Evolutionary conservation across 2,113 vertebrate species (phyloP).

Genomic region (Trachemys scripta): DNA sequence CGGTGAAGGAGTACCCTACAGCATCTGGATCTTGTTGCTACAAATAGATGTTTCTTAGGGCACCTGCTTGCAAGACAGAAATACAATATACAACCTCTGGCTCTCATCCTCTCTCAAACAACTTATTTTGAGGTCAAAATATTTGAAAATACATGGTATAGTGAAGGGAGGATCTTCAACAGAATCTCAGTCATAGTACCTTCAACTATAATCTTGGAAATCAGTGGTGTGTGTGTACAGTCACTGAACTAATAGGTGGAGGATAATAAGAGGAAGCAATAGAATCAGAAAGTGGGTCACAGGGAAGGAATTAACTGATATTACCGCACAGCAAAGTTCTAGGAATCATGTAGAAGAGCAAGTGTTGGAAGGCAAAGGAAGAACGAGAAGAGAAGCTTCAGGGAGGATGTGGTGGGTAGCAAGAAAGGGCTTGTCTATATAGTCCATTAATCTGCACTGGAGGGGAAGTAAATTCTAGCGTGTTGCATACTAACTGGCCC

Average conservation of each 20-base stretch:
- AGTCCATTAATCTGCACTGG: not conserved
- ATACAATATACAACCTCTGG: constrained; percentile 26
- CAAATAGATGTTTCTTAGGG: constrained; percentile 51
- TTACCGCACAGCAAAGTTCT: too few species aligned
- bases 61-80: constrained; percentile 31
- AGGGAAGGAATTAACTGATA: not conserved
- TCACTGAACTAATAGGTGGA: not conserved
- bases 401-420: not conserved
- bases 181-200: not conserved
- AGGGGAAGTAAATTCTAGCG: not conserved
- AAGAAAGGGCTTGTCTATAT: not conserved
- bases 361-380: not conserved
- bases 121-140: constrained; percentile 37
- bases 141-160: constrained; percentile 9
- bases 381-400: not conserved
- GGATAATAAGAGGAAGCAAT: not conserved
- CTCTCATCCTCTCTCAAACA: constrained; percentile 29
- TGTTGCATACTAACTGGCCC: not conserved
- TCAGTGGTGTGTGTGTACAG: not conserved
- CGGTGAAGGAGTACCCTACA: not conserved
- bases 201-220: not conserved
- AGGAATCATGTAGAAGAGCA: constrained; percentile 6
- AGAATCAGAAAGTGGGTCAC: constrained; percentile 35
- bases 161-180: constrained; percentile 17
- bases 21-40: constrained; percentile 38